Conservation (phyloP, 2,888 invertebrate species). For the Calliscelio sp. region DNA sequence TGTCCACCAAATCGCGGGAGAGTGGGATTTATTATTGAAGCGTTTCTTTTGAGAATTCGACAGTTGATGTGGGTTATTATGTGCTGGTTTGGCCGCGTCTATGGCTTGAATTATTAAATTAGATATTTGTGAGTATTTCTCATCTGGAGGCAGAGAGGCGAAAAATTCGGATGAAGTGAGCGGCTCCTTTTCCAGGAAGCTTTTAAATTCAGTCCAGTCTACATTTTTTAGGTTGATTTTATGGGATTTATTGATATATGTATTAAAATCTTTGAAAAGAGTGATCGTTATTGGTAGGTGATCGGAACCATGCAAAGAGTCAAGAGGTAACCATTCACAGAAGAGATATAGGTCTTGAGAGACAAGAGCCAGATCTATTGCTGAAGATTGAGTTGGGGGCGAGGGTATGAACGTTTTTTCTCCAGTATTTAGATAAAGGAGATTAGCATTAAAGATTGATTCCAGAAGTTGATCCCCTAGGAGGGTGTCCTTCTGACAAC, state of each 20-base stretch:
- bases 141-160: neutral
- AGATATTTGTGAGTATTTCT: slow-evolving; percentile 9
- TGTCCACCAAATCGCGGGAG: slow-evolving; percentile 30
- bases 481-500: neutral
- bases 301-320: neutral
- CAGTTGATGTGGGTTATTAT: no score
- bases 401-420: neutral
- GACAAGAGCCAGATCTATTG: slow-evolving; percentile 15
- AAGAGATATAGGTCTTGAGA: neutral
- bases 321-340: neutral
- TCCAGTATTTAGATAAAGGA: neutral
- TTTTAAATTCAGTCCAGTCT: slow-evolving; percentile 13
- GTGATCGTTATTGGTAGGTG: neutral
- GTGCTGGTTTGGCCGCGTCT: neutral
- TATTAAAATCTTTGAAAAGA: neutral
- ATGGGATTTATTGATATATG: slow-evolving; percentile 6
- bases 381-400: slow-evolving; percentile 1
- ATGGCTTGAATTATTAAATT: slow-evolving; percentile 18
- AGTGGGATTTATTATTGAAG: neutral
- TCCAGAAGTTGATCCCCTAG: neutral
- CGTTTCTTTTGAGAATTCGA: no score
- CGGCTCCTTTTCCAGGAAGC: neutral
- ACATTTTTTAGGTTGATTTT: slow-evolving; percentile 15
- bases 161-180: slow-evolving; percentile 8
- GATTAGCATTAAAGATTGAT: neutral